Conservation (phyloP, 1,140 invertebrate genomes). For the Aphis craccivora region DNA sequence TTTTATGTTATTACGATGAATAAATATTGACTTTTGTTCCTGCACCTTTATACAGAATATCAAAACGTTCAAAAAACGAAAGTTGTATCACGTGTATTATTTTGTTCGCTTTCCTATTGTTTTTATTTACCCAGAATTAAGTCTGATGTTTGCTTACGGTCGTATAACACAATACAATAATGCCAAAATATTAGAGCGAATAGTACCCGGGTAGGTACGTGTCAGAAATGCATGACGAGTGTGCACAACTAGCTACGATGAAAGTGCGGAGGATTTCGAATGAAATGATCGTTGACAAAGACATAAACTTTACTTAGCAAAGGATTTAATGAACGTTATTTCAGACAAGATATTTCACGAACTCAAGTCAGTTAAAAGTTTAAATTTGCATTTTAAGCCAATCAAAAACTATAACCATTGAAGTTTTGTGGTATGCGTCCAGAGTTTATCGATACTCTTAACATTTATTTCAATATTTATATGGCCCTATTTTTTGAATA, state of each 20-base stretch:
- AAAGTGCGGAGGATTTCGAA: neutral
- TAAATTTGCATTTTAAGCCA: neutral
- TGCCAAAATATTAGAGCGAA: slow-evolving; percentile 1
- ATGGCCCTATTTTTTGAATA: neutral
- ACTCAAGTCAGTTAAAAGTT: neutral
- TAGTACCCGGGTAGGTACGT: slow-evolving; percentile 16
- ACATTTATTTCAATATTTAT: neutral
- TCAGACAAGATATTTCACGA: neutral
- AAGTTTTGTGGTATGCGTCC: neutral
- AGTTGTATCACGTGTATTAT: slow-evolving; percentile 21
- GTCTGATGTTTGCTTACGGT: slow-evolving; percentile 24
- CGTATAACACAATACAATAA: slow-evolving; percentile 21
- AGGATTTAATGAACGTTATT: neutral
- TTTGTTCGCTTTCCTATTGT: neutral
- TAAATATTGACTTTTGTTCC: slow-evolving; percentile 45
- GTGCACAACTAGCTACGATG: too few relatives aligned
- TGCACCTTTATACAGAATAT: neutral
- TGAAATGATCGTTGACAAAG: neutral
- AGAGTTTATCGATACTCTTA: neutral
- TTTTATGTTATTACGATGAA: neutral
- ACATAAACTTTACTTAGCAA: neutral
- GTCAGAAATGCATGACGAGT: slow-evolving; percentile 22
- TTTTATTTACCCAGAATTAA: slow-evolving; percentile 47
- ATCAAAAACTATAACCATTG: neutral
- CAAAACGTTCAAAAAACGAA: slow-evolving; percentile 25